A percentile compares a stretch with the other conserved stretches of the same genome.
Evolutionary conservation across 2,797 vertebrate species (phyloP).

Genomic region (Melanotaenia pygmaea): DNA sequence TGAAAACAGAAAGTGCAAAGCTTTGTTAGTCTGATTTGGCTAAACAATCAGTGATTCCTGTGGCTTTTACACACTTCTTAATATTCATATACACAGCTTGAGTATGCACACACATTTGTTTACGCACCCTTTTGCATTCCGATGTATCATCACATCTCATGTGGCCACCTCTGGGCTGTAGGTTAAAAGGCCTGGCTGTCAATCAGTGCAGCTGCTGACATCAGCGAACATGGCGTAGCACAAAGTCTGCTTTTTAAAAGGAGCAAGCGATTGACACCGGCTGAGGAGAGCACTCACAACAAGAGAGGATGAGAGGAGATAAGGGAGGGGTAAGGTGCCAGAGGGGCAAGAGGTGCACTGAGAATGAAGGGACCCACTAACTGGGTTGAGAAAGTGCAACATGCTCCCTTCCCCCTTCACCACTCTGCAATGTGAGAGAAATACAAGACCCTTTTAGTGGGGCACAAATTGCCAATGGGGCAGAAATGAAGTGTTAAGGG

Average conservation of each 20-base stretch:
- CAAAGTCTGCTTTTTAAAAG: conserved; percentile 71
- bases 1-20: conserved; percentile 37
- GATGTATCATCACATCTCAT: conserved; percentile 62
- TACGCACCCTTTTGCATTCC: conserved; percentile 29
- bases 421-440: conserved; percentile 8
- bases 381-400: conserved; percentile 79
- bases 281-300: conserved; percentile 75
- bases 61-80: conserved; percentile 16
- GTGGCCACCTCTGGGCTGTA: conserved; percentile 54
- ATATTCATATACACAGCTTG: conserved; percentile 14
- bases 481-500: conserved; percentile 75
- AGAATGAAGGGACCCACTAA: conserved; percentile 72
- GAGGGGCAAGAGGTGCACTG: conserved; percentile 67
- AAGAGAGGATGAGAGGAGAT: conserved; percentile 36
- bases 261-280: conserved; percentile 73
- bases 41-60: conserved; percentile 34
- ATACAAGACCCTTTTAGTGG: conserved; percentile 73
- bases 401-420: conserved; percentile 9
- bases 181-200: conserved; percentile 82
- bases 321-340: conserved; percentile 30
- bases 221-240: conserved; percentile 75
- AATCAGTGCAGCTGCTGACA: conserved; percentile 81
- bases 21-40: conserved; percentile 52
- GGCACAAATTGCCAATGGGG: conserved; percentile 77
- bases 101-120: conserved; percentile 22